A percentile compares a stretch with the other conserved stretches of the same genome.
phyloP scores from a whole-genome alignment of 2,888 invertebrate genomes.

The Hirtodrosophila confusa region DNA sequence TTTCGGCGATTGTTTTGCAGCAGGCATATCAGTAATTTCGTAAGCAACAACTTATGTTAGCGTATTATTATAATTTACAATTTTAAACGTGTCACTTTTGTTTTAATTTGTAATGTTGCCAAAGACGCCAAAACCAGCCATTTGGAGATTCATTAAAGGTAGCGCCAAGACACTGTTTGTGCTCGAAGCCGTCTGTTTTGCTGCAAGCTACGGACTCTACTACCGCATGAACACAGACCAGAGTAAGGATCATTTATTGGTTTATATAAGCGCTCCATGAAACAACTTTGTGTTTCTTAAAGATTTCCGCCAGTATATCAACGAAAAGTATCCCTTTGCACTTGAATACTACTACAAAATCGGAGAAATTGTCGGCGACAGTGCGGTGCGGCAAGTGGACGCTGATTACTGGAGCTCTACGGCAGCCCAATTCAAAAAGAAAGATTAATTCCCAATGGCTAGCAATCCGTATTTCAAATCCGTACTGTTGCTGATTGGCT shows the following conservation, averaged over 20 bases:
- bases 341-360: conserved; percentile 89
- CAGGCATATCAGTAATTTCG: conserved; percentile 22
- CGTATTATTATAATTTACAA: neutral
- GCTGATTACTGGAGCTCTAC: conserved; percentile 85
- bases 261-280: conserved; percentile 54
- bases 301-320: conserved; percentile 90
- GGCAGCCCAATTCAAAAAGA: conserved; percentile 54
- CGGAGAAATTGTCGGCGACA: conserved; percentile 87
- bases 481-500: conserved; percentile 86
- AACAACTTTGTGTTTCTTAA: conserved; percentile 71
- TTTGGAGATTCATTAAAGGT: conserved; percentile 85
- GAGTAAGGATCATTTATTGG: conserved; percentile 85
- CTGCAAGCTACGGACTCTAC: conserved; percentile 88
- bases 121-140: conserved; percentile 86
- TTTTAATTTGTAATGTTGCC: conserved; percentile 86
- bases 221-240: conserved; percentile 88
- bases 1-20: conserved; percentile 5
- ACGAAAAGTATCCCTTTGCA: conserved; percentile 87
- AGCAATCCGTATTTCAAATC: conserved; percentile 84
- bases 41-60: conserved; percentile 38
- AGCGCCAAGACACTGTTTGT: conserved; percentile 86
- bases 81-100: conserved; percentile 26
- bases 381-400: conserved; percentile 85
- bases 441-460: conserved; percentile 72
- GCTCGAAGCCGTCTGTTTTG: conserved; percentile 86